Percentiles rank a stretch among this genome's conserved stretches.
Conservation (phyloP, 2,888 invertebrate genomes). For the Nematopogon swammerdamellus region DNA sequence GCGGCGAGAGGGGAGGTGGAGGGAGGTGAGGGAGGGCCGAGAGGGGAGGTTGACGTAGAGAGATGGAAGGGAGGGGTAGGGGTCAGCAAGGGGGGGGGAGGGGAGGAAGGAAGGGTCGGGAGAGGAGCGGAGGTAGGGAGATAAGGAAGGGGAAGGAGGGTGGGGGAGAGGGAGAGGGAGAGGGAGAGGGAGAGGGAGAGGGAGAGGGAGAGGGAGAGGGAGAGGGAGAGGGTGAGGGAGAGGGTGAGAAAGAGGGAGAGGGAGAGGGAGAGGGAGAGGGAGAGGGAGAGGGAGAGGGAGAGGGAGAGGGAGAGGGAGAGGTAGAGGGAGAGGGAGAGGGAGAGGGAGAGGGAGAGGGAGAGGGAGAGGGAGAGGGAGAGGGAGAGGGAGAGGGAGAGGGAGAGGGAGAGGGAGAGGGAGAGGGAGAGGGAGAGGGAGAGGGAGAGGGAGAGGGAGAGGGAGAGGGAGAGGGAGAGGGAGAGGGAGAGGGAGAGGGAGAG, state of each 20-base stretch:
- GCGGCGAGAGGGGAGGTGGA: too few relatives aligned
- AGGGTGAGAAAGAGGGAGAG: too few relatives aligned
- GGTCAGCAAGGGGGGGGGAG: constrained; percentile 8
- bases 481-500: constrained; percentile 9
- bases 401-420: constrained; percentile 4
- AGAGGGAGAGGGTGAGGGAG: too few relatives aligned
- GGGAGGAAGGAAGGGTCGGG: too few relatives aligned
- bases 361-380: constrained; percentile 10
- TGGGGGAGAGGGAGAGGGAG: too few relatives aligned
- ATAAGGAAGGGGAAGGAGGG: too few relatives aligned
- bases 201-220: constrained; percentile 10
- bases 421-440: constrained; percentile 3
- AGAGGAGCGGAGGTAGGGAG: too few relatives aligned
- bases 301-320: constrained; percentile 7
- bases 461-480: constrained; percentile 7
- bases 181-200: constrained; percentile 11
- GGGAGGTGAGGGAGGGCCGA: too few relatives aligned
- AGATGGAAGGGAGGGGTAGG: too few relatives aligned
- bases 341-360: constrained; percentile 8
- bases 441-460: background rate
- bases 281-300: constrained; percentile 9
- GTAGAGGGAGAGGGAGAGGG: too few relatives aligned
- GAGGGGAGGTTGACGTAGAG: too few relatives aligned
- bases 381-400: constrained; percentile 7
- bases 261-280: constrained; percentile 6